Evolutionary conservation across 2,888 invertebrate genomes (phyloP).

Genomic region (Acanthoscelides obtectus): DNA sequence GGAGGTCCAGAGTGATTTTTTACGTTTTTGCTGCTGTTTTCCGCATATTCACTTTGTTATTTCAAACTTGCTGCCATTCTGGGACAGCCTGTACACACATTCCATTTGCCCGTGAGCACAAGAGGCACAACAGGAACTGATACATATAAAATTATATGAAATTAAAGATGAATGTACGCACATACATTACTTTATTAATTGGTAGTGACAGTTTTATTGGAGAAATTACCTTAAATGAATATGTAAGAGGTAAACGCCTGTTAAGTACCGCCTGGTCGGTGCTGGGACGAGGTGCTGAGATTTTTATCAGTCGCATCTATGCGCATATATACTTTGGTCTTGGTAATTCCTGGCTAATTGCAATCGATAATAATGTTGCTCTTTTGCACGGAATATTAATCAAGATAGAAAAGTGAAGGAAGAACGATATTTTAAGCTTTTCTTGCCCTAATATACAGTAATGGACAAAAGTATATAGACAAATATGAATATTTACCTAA

Average conservation of each 20-base stretch:
- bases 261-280: not conserved
- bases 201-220: not conserved
- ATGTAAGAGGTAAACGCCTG: not conserved
- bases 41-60: no score
- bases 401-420: not conserved
- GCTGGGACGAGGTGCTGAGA: not conserved
- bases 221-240: not conserved
- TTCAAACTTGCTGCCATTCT: no score
- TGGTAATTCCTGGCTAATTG: not conserved
- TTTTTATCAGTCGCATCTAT: not conserved
- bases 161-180: not conserved
- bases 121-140: not conserved
- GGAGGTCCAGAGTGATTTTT: no score
- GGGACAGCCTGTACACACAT: not conserved
- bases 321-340: not conserved
- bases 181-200: not conserved
- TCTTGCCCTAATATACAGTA: no score
- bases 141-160: not conserved
- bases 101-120: not conserved
- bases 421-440: not conserved
- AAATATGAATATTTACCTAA: no score
- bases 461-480: no score
- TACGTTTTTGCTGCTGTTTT: no score
- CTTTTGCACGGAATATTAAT: not conserved
- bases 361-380: not conserved